Conservation (phyloP, 1,140 invertebrate species). For the Nasonia vitripennis region DNA sequence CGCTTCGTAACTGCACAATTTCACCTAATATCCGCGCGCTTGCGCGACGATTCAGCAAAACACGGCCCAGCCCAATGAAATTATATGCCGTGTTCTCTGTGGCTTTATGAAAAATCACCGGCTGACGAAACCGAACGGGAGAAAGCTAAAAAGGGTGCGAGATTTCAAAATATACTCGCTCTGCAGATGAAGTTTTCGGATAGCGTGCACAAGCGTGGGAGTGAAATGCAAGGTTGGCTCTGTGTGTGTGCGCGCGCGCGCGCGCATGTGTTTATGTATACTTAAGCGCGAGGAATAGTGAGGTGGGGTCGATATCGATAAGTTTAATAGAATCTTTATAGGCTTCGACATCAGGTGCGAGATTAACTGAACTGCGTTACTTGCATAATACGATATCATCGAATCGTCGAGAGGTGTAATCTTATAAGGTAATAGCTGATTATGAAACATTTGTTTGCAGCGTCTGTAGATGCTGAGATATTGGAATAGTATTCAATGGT, state of each 20-base stretch:
- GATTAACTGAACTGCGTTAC: no score
- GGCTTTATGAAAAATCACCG: slow-evolving; percentile 10
- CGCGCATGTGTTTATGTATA: not conserved
- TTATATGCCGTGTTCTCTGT: not conserved
- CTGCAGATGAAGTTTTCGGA: slow-evolving; percentile 36
- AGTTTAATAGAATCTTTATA: no score
- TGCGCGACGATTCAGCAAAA: slow-evolving; percentile 24
- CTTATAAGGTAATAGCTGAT: no score
- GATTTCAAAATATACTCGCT: slow-evolving; percentile 30
- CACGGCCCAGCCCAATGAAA: not conserved
- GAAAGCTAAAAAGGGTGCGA: slow-evolving; percentile 9
- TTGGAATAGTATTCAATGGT: no score
- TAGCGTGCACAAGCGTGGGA: slow-evolving; percentile 36
- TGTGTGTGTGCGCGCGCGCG: no score
- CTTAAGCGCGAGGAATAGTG: no score
- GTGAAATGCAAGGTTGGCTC: slow-evolving; percentile 33
- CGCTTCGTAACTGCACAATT: slow-evolving; percentile 8
- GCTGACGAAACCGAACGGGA: slow-evolving; percentile 8
- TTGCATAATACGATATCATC: no score
- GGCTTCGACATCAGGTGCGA: no score
- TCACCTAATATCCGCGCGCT: slow-evolving; percentile 4
- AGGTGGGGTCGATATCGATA: no score
- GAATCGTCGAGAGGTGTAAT: no score
- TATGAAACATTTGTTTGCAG: no score
- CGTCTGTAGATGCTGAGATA: no score